Evolutionary conservation across 2,797 vertebrate genomes (phyloP), one percentile per base, ranked within the genome.

Genomic region (Urosaurus nigricauda): DNA sequence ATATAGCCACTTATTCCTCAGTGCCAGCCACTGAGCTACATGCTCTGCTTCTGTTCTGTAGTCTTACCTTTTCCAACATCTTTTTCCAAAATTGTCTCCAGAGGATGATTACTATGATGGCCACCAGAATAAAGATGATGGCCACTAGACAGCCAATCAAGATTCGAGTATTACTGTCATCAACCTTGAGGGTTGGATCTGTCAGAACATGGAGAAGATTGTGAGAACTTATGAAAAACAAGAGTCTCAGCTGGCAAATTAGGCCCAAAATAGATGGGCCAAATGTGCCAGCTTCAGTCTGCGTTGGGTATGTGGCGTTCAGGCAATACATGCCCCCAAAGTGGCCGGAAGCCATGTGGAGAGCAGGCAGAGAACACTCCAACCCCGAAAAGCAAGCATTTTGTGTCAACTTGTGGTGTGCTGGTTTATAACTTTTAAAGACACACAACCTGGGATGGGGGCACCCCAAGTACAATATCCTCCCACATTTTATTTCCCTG

Each of bases 61-160:
- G 29, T 74, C 95, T 97, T 92, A 99, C 99, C 98, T 99, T 99
- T 95, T 99, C 98, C 95, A 99, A 90, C 98, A 99, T 99, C 97
- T 99, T 99, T 96, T 99, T 98, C 99, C 99, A 99, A 96, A 99
- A 98, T 93, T 99, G 99, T 93, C 99, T 97, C 99, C 99, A 99
- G 80, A 99, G 93, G 91, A 99, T 99, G 92, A 99, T 99, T 95
- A 99, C 98, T 32, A 99, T 99, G 91, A 99, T 99, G 94, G 98
- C 98, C 91, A 99, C 96, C 26, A 99, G 97, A 94, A 99, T 99
- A 92, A 99, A 99, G 95, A 99, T 99, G 87, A 99, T 99, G 0
- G 99, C 99, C 88, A 99, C 99, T 90, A 99, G 96, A 91, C 99
- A 99, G 53, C 98, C 98, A 5, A 99, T 99, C 94, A 99, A 96